Evolutionary conservation across 2,113 vertebrate species (phyloP).

Genomic region (Gorsachius goisagi): DNA sequence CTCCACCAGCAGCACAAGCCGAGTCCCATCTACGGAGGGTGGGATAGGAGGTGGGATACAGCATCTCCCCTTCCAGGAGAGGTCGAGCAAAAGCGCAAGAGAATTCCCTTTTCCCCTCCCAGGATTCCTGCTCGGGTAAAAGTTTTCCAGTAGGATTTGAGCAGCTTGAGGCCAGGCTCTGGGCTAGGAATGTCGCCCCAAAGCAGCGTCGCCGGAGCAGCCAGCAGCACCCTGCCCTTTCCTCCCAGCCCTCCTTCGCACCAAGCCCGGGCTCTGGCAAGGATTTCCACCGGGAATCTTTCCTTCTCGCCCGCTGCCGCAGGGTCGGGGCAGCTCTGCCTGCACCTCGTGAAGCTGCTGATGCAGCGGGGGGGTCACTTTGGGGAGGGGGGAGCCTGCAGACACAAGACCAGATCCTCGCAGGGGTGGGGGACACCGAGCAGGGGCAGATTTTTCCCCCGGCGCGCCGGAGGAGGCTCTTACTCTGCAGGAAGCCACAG

Average conservation of each 20-base stretch:
- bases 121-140: background rate
- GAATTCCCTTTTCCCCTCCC: background rate
- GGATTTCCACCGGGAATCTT: background rate
- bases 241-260: background rate
- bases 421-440: background rate
- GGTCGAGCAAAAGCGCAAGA: background rate
- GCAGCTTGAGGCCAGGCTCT: background rate
- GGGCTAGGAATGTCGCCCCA: background rate
- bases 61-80: background rate
- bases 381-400: background rate
- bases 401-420: background rate
- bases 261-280: background rate
- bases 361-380: accelerated
- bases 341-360: background rate
- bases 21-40: too few species aligned
- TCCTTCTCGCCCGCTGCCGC: background rate
- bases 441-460: background rate
- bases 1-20: background rate
- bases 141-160: background rate
- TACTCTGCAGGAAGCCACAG: constrained; percentile 82
- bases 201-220: background rate
- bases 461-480: constrained; percentile 21
- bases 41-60: accelerated
- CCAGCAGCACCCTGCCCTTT: background rate
- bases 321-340: background rate